Evolutionary conservation across 2,797 vertebrate genomes (phyloP).

Genomic region (Pseudotriccus pelzelni): DNA sequence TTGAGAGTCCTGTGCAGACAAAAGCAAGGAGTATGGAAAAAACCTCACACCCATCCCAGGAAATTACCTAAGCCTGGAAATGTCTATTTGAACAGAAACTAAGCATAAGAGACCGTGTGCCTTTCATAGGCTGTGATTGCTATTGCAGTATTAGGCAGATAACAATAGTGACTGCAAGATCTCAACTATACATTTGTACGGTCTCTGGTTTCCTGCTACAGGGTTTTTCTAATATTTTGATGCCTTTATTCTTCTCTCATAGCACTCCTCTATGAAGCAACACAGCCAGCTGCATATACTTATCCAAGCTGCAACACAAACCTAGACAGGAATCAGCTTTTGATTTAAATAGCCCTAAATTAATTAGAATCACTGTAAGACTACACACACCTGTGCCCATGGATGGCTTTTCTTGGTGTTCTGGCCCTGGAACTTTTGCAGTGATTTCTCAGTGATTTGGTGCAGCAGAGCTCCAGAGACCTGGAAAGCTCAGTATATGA

Average conservation of each 20-base stretch:
- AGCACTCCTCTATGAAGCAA: background rate
- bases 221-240: background rate
- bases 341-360: constrained; percentile 55
- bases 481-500: background rate
- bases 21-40: background rate
- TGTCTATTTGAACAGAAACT: background rate
- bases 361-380: constrained; percentile 27
- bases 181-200: background rate
- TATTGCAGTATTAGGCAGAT: background rate
- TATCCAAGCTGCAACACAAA: constrained; percentile 43
- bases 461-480: background rate
- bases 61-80: background rate
- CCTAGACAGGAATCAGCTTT: constrained; percentile 44
- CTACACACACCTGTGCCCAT: background rate
- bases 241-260: background rate
- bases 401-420: background rate
- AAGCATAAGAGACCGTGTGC: background rate
- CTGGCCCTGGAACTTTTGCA: background rate
- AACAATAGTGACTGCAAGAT: background rate
- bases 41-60: background rate
- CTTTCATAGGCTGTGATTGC: background rate
- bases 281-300: constrained; percentile 46
- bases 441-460: background rate
- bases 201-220: background rate
- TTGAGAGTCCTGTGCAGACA: background rate